Percentiles rank a stretch among this genome's conserved stretches.
Evolutionary conservation across 2,797 vertebrate genomes (phyloP).

Genomic region (Chelon labrosus): DNA sequence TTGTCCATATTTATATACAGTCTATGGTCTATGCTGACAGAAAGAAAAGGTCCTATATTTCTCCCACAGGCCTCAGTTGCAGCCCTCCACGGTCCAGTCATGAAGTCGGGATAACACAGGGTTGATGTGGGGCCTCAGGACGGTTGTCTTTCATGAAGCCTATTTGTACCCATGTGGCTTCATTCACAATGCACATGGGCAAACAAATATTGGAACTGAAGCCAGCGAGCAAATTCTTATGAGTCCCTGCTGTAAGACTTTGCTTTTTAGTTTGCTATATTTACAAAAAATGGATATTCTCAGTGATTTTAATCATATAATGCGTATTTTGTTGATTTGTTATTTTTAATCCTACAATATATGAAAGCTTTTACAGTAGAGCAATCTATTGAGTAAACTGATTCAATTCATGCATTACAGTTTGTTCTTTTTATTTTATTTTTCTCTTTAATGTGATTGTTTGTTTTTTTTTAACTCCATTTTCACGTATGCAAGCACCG

Average conservation of each 20-base stretch:
- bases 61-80: neutral
- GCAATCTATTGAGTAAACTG: constrained; percentile 5
- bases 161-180: constrained; percentile 33
- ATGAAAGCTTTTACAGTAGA: neutral
- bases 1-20: too few species aligned
- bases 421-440: constrained; percentile 7
- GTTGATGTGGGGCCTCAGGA: constrained; percentile 6
- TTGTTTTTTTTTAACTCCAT: constrained; percentile 19
- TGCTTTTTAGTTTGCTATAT: neutral
- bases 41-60: neutral
- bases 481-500: constrained; percentile 11
- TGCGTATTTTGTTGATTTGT: neutral
- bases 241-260: constrained; percentile 25
- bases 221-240: constrained; percentile 6
- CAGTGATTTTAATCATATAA: neutral
- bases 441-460: constrained; percentile 2
- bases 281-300: neutral
- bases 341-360: neutral
- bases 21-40: neutral
- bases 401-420: constrained; percentile 29
- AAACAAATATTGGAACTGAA: constrained; percentile 17
- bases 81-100: constrained; percentile 10
- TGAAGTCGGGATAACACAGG: constrained; percentile 5
- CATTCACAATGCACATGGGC: constrained; percentile 32
- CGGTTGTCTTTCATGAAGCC: constrained; percentile 3